These are phyloP conservation scores for Tragelaphus imberbis DNA, from an alignment of 2,113 vertebrate genomes.

Conservation along the genomic window DNA sequence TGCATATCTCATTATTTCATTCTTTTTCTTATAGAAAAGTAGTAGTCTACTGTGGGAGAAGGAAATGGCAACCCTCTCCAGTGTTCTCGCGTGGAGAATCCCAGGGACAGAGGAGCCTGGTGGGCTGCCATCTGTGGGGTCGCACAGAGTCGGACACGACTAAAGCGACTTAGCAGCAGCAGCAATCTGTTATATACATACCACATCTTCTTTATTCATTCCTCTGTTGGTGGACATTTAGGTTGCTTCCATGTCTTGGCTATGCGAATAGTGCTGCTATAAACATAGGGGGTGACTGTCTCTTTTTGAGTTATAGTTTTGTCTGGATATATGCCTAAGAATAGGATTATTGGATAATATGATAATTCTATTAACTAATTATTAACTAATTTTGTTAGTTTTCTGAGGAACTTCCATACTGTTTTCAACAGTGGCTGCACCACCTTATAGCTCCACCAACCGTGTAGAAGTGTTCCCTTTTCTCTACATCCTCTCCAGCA, in stretches of 20 bases:
- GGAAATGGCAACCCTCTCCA: neutral
- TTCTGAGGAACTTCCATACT: neutral
- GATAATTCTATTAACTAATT: neutral
- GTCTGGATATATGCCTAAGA: neutral
- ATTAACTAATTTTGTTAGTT: neutral
- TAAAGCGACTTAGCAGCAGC: neutral
- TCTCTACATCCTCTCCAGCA: neutral
- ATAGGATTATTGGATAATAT: neutral
- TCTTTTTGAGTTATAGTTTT: neutral
- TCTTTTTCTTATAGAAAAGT: neutral
- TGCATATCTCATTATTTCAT: neutral
- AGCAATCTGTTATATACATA: neutral
- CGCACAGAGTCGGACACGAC: accelerated
- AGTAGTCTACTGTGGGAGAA: neutral
- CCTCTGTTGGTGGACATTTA: neutral
- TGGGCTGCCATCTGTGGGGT: accelerated
- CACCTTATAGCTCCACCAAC: neutral
- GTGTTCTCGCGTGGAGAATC: neutral
- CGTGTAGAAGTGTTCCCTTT: neutral
- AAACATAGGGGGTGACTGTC: neutral
- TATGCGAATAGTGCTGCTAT: neutral
- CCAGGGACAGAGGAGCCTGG: neutral
- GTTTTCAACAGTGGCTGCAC: neutral
- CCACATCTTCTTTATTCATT: neutral
- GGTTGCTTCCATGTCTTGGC: neutral